Base-by-base conservation (phyloP, 1,140 invertebrate species). In the Teleopsis dalmanni region DNA sequence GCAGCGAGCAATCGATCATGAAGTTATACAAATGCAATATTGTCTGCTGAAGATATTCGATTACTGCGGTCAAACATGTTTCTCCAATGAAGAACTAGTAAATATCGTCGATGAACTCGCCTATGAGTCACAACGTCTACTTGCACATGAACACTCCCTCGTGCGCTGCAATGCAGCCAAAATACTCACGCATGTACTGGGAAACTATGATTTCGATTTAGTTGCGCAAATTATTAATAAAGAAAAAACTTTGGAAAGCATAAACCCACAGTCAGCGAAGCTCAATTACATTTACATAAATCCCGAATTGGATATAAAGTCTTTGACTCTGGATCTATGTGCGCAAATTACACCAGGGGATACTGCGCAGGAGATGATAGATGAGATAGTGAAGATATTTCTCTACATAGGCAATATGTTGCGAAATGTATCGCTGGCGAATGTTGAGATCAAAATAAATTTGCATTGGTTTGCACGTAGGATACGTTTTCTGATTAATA, bases 131-230 rank as follows among this genome's bases (percentile, higher is more conserved):
- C 83, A 88, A 72, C 69, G 78, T 0, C 70, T 91, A 1, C 75
- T 79, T 13, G 76, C 65, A 0, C 76, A 79, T 55, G 75, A 77
- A 73, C 71, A 77, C 78, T 56, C 71, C 78, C 58, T 71, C 83
- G 85, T 94, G 3, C 78, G 90, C 45, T 72, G 90, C 36, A 77
- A 78, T 45, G 77, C 87, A 11, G 76, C 80, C 3, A 85, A 91
- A 62, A 75, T 91, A 31, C 66, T 94, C 19, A 83, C 83, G 3
- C 75, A 81, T 19, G 73, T 92, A 37, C 73, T 95, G 27, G 73
- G 76, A 4, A 59, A 75, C 1, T 76, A 85, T 48, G 76, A 86
- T 53, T 62, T 70, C 46, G 62, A 76, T 16, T 63, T 76, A 35
- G 64, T 73, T 16, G 70, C 73, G 8, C 18, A 44, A 1, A 16